Base-by-base conservation (phyloP, 2,888 invertebrate genomes). In the Scaptomyza cyrtandrae region DNA sequence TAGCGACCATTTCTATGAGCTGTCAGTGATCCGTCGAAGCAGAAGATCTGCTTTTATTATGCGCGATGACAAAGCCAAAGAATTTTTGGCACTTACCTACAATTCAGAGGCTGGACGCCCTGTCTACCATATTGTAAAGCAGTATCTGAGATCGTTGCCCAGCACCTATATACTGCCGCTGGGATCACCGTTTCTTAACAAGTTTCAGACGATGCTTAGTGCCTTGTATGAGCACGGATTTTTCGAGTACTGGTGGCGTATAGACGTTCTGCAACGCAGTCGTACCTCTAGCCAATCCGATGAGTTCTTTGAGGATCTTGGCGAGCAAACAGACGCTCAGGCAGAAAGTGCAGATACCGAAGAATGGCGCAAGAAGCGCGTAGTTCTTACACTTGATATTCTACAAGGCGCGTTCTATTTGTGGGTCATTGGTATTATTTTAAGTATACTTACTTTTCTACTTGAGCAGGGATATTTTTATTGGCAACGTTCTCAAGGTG, bases 331-430 rank as follows among this genome's bases (percentile, higher is more conserved):
- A 0, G 73, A 73, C 10, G 2, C 54, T 6, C 53, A 71, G 5
- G 16, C 54, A 5, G 76, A 75, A 5, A 71, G 60, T 13, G n/a
- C 35, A 0, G 75, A 78, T 16, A 31, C 14, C 9, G 60, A 58
- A 16, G 68, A 65, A 35, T 45, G 73, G 5, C 60, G 43, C 9
- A 64, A 77, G 5, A 83, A 83, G 37, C 77, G 74, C 7, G 89
- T 90, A 0, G 89, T 88, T 0, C 63, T 91, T 6, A 89, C 79
- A 35, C 50, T 91, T 73, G 82, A 90, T 7, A 86, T 90, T 11
- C 50, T 91, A 9, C 91, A 91, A 48, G 91, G 91, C 5, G 89
- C 90, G 3, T 91, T 91, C 41, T 91, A 88, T 75, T 64, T 91
- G 1, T 91, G 90, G 91, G 13, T 83, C 3, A 76, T 87, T 52